Conservation (phyloP, 2,888 invertebrate species). For the Diaperis boleti region DNA sequence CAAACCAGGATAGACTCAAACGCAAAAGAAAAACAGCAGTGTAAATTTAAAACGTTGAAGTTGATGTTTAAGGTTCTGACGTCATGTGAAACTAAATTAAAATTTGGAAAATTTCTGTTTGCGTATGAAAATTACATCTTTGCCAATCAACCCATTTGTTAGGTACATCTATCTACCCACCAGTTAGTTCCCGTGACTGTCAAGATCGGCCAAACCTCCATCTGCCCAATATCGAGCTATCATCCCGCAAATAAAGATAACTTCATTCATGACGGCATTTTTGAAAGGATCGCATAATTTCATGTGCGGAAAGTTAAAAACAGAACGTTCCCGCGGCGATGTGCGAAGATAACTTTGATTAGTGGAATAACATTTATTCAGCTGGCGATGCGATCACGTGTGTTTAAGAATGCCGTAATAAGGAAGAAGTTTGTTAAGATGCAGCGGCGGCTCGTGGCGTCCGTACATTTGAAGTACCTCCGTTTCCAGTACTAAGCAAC, state of each 20-base stretch:
- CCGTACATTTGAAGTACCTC: slow-evolving; percentile 24
- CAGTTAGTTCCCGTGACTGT: not conserved
- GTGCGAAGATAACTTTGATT: slow-evolving; percentile 60
- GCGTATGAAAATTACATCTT: no score
- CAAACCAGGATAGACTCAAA: no score
- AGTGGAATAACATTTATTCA: slow-evolving; percentile 54
- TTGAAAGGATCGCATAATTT: slow-evolving; percentile 19
- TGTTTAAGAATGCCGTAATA: slow-evolving; percentile 62
- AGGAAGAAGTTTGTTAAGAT: slow-evolving; percentile 63
- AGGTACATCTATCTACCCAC: no score
- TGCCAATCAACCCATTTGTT: no score
- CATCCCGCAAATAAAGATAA: slow-evolving; percentile 12
- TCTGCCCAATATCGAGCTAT: not conserved
- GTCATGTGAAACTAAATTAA: no score
- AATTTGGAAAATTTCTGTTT: no score
- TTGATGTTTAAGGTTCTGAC: no score
- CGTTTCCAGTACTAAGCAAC: slow-evolving; percentile 24
- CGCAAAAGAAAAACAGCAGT: no score
- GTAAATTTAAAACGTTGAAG: no score
- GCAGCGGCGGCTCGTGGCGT: slow-evolving; percentile 53
- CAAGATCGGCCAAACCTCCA: not conserved
- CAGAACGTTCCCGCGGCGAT: slow-evolving; percentile 57
- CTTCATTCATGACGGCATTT: slow-evolving; percentile 23
- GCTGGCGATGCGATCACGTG: slow-evolving; percentile 58
- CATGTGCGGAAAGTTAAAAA: slow-evolving; percentile 44